A percentile compares a stretch with the other conserved stretches of the same genome.
phyloP scores from a whole-genome alignment of 2,797 vertebrate genomes.

The Rhodeus uyekii region DNA sequence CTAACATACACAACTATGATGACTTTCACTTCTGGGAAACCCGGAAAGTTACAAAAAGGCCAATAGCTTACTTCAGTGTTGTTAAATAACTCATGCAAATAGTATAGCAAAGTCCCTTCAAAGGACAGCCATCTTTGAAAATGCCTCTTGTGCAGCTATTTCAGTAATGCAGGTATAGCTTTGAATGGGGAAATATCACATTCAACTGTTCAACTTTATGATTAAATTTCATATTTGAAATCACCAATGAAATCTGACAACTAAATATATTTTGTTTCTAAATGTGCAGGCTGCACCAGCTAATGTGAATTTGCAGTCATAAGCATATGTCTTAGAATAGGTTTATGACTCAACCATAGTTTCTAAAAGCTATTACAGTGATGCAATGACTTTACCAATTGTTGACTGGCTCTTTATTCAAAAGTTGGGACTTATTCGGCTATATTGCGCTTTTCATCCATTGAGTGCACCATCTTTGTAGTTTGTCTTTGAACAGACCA shows the following conservation, averaged over 20 bases:
- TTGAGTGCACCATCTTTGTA: neutral
- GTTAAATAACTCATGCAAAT: too few species aligned
- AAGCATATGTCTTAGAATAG: neutral
- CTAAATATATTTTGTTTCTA: neutral
- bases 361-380: neutral
- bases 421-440: neutral
- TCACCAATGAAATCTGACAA: neutral
- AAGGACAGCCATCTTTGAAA: neutral
- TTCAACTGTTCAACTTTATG: neutral
- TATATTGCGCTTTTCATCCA: neutral
- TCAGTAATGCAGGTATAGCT: neutral
- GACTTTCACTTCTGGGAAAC: too few species aligned
- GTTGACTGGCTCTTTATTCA: neutral
- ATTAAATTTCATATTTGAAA: neutral
- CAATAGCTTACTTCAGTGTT: too few species aligned
- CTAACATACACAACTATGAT: too few species aligned
- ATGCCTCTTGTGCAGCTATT: neutral
- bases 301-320: neutral
- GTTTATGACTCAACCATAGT: neutral
- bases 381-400: neutral
- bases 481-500: neutral
- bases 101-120: too few species aligned
- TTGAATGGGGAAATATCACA: neutral
- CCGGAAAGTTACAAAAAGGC: too few species aligned
- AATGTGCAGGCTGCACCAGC: neutral